phyloP scores from a whole-genome alignment of 2,113 vertebrate species.

The Atlantisia rogersi region DNA sequence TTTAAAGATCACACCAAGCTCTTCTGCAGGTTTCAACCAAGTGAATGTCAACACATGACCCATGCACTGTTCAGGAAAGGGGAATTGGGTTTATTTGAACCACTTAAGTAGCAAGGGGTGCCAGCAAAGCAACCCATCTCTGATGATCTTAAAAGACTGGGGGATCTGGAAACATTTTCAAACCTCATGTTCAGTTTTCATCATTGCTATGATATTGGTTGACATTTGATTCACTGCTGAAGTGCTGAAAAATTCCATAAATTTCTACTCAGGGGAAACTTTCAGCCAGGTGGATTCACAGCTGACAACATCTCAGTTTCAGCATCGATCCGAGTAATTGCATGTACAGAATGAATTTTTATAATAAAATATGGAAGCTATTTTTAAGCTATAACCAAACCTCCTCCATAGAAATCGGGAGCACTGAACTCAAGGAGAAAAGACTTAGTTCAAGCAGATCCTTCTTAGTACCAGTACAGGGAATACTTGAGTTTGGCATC shows the following conservation, averaged over 20 bases:
- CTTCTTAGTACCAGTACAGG: not conserved
- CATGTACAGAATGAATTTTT: not conserved
- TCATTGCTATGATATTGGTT: not conserved
- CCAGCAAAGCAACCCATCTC: not conserved
- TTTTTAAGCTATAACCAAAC: not conserved
- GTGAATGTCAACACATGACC: not conserved
- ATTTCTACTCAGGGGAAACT: not conserved
- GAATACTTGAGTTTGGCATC: not conserved
- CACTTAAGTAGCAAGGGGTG: not conserved
- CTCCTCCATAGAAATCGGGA: not conserved
- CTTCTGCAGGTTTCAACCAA: accelerated
- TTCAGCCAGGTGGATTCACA: not conserved
- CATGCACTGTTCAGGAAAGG: not conserved
- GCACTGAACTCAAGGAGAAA: not conserved
- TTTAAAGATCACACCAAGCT: not conserved
- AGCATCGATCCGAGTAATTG: not conserved
- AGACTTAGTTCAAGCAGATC: not conserved
- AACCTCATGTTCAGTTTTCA: not conserved
- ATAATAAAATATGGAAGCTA: not conserved
- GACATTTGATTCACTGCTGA: not conserved
- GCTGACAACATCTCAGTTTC: not conserved
- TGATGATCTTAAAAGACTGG: not conserved
- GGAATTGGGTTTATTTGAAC: not conserved
- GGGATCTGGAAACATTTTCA: not conserved
- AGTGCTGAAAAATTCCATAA: not conserved